Evolutionary conservation across 2,888 invertebrate species (phyloP), one percentile per base, ranked within the genome.

Genomic region (Drosophila rubida): DNA sequence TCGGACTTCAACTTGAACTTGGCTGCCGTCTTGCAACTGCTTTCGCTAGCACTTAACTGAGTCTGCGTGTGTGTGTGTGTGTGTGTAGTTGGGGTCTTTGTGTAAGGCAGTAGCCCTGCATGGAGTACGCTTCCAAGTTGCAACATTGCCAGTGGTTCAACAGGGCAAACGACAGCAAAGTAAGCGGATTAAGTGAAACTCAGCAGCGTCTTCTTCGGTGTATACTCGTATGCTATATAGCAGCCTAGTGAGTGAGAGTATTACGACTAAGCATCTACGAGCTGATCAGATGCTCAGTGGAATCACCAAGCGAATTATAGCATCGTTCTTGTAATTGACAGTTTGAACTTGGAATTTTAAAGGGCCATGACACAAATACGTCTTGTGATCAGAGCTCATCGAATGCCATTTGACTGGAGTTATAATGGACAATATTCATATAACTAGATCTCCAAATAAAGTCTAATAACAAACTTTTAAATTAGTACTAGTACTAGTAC

Each of bases 21-120:
- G 67, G 48, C 63, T 59, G 45, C 67, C 50, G 60, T 32, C 50
- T 35, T 41, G 16, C 27, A 14, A 22, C 23, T 62, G 53, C 69
- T 41, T 53, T 42, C n/a, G 19, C 45, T 44, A 54, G 37, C 65
- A 27, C 55, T 54, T 55, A 44, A 37, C 39, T 37, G 35, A 19
- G 11, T 22, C 14, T 37, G 14, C 27, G 35, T n/a, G 6, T 50
- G 23, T 32, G n/a, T 48, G 7, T 48, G 11, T 39, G 11, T 58
- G 30, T 39, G 32, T 59, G 22, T 39, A 16, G 42, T 25, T 51
- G 62, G 7, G 39, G n/a, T 3, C 14, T 27, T 42, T 80, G 78
- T 67, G 82, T 75, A 78, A 81, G 72, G 78, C 85, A 64, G 85
- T 84, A 78, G 80, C 81, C 53, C 14, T 54, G 53, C 53, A 79